Evolutionary conservation across 1,140 invertebrate genomes (phyloP), one percentile per base, ranked within the genome.

Genomic region (Drosophila takahashii): DNA sequence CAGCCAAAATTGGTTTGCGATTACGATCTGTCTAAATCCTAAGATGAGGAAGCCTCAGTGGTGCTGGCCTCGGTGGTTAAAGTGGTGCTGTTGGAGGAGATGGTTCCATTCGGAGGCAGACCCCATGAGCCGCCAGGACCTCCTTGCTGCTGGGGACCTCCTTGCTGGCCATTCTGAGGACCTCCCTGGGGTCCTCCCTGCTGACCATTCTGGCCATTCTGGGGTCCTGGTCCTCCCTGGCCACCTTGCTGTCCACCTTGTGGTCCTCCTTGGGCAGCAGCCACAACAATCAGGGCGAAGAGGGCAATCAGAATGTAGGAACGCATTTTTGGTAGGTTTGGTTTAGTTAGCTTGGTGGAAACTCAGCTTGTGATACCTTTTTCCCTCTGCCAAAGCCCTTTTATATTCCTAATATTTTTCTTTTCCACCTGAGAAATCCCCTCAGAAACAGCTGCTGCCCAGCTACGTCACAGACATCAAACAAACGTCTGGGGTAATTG

Each of bases 271-370:
- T 62, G 42, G 5, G 57, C 44, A 15, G 37, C 42, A 15, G 51
- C 58, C 58, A 74, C 26, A n/a, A 70, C 44, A 15, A 74, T 7
- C 41, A 74, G 13, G 10, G 50, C 70, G 11, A 75, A 37, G 15
- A 75, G 13, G 10, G 27, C 44, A 64, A 74, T 74, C 70, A 74
- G 15, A 32, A 41, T 44, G 11, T 18, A 37, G 58, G 18, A 74
- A 44, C 71, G 71, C 71, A 74, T 74, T n/a, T 74, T 74, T 3
- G 16, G 16, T 15, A 48, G 6, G 22, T 37, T 22, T 18, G 37
- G n/a, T 62, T 18, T 41, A 29, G 52, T 56, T 27, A 34, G 70
- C 37, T 65, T 6, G 39, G 16, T 9, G 37, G 5, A 16, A 44
- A 74, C 58, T 45, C 29, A 27, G 34, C 34, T 18, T 56, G 60